phyloP scores from a whole-genome alignment of 2,113 vertebrate genomes.

The Furnarius figulus region DNA sequence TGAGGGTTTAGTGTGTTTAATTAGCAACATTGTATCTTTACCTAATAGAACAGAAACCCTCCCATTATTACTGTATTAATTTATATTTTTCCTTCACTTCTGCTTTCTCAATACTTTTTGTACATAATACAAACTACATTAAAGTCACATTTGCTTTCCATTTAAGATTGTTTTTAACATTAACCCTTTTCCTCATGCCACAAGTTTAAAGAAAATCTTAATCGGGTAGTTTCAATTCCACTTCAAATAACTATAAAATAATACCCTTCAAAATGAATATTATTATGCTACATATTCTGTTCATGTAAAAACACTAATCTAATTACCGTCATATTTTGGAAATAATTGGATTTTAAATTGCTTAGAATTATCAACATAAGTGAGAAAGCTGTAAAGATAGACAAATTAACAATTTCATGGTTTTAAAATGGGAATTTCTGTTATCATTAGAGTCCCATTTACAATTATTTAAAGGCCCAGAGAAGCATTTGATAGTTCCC shows the following conservation, averaged over 20 bases:
- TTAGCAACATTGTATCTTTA: neutral
- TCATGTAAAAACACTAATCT: slow-evolving; percentile 60
- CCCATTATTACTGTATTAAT: neutral
- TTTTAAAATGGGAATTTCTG: slow-evolving; percentile 61
- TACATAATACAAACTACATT: neutral
- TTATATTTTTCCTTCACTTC: neutral
- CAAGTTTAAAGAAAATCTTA: neutral
- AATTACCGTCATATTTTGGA: slow-evolving; percentile 72
- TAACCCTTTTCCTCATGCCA: neutral
- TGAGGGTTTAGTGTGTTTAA: neutral
- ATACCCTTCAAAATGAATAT: slow-evolving; percentile 19
- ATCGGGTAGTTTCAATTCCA: neutral
- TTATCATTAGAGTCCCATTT: slow-evolving; percentile 47
- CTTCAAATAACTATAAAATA: slow-evolving; percentile 5
- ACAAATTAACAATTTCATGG: slow-evolving; percentile 78
- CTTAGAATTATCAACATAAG: slow-evolving; percentile 74
- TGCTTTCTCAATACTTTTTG: neutral
- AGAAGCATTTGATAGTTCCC: slow-evolving; percentile 14
- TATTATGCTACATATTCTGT: slow-evolving; percentile 17
- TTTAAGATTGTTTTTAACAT: neutral
- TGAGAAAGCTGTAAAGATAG: slow-evolving; percentile 73
- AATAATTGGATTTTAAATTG: slow-evolving; percentile 73
- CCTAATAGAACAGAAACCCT: neutral
- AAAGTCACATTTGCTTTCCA: neutral
- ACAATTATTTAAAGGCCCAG: slow-evolving; percentile 46